A percentile compares a stretch with the other conserved stretches of the same genome.
phyloP scores from a whole-genome alignment of 30 jellyfish, hydroid and myxozoan species.

The Chironex yamaguchii region DNA sequence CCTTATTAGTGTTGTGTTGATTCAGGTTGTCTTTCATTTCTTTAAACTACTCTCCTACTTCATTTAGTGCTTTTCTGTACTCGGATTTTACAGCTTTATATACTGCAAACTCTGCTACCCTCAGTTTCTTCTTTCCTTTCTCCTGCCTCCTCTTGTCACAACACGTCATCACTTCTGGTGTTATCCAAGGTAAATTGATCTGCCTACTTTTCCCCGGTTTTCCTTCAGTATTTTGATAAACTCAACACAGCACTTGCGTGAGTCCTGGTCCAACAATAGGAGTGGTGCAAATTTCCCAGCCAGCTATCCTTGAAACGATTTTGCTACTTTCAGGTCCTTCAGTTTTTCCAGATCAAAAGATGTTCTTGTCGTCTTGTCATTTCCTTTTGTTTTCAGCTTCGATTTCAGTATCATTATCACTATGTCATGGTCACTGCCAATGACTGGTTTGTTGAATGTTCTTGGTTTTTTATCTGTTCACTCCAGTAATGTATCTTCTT shows the following conservation, averaged over 20 bases:
- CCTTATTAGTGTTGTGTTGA: constrained; percentile 8
- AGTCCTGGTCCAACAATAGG: constrained; percentile 1
- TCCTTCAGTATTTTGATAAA: background rate
- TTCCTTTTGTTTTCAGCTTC: background rate
- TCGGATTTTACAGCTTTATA: background rate
- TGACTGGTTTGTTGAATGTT: constrained; percentile 32
- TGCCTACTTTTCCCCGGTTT: background rate
- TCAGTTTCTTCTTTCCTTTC: background rate
- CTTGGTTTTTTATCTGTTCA: constrained; percentile 28
- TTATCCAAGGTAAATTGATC: constrained; percentile 35
- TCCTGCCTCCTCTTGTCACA: constrained; percentile 10
- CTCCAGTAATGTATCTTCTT: background rate
- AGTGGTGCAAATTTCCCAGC: constrained; percentile 44
- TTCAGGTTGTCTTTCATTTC: background rate
- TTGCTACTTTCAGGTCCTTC: constrained; percentile 1
- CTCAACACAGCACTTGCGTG: background rate
- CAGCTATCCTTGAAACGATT: background rate
- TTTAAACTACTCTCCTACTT: background rate
- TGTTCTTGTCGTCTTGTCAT: background rate
- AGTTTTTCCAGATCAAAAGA: constrained; percentile 26
- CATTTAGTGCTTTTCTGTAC: background rate
- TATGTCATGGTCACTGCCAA: constrained; percentile 51
- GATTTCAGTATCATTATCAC: constrained; percentile 16
- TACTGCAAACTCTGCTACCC: background rate
- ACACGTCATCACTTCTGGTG: constrained; percentile 3